phyloP scores from a whole-genome alignment of 2,113 vertebrate species.

The Isurus oxyrinchus region DNA sequence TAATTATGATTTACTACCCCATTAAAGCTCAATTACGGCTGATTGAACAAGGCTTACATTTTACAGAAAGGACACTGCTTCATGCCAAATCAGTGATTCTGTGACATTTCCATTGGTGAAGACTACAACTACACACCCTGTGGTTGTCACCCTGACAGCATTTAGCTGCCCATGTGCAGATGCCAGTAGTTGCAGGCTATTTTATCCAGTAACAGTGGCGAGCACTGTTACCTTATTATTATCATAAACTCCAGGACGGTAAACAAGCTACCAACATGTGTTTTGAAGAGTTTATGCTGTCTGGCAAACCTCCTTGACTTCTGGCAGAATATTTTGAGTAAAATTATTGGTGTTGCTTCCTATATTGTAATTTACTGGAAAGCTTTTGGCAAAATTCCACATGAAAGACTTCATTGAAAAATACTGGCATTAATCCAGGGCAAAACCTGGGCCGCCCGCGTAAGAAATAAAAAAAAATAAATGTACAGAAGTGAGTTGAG shows the following conservation, averaged over 20 bases:
- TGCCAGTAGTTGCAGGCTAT: too few relatives aligned
- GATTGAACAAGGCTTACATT: not conserved
- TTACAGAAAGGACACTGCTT: too few relatives aligned
- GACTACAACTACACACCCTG: too few relatives aligned
- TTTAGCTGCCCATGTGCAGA: too few relatives aligned
- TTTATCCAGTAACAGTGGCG: too few relatives aligned
- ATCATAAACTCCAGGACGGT: too few relatives aligned
- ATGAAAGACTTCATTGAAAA: not conserved
- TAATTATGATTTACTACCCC: not conserved
- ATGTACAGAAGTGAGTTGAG: not conserved
- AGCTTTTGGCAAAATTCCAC: not conserved
- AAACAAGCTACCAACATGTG: too few relatives aligned
- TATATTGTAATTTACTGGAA: not conserved
- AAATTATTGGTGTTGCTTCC: not conserved
- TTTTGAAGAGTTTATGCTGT: not conserved
- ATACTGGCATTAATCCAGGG: not conserved
- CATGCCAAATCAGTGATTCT: too few relatives aligned
- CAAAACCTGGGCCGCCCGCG: not conserved
- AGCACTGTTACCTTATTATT: too few relatives aligned
- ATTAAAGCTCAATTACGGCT: not conserved
- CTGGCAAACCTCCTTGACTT: not conserved
- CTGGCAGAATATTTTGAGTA: not conserved
- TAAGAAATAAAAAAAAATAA: not conserved
- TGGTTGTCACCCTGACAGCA: too few relatives aligned
- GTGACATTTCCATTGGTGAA: too few relatives aligned